These are phyloP conservation scores for Elanoides forficatus DNA, from an alignment of 2,113 vertebrate genomes.

Conservation along the genomic window DNA sequence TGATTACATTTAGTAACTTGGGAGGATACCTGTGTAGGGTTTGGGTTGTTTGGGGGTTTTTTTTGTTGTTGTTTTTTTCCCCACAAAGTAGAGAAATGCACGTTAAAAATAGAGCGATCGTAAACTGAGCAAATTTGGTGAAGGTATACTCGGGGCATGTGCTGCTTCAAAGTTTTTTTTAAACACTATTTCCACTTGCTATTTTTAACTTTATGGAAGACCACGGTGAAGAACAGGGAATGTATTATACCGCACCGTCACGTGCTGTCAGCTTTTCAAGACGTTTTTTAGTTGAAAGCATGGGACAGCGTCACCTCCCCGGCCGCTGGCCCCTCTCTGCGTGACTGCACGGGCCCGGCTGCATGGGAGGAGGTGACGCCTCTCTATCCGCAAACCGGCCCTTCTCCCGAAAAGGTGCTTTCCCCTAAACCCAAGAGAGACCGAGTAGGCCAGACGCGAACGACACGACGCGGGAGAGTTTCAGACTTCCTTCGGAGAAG, in stretches of 20 bases:
- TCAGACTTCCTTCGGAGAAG: too few species aligned
- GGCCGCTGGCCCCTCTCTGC: too few species aligned
- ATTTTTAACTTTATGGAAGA: conserved; percentile 37
- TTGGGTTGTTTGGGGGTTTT: neutral
- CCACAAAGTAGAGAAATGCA: neutral
- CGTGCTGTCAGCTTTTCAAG: neutral
- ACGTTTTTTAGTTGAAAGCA: neutral
- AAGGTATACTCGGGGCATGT: neutral
- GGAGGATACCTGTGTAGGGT: neutral
- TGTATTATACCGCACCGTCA: neutral
- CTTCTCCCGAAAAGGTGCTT: too few species aligned
- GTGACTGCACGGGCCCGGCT: too few species aligned
- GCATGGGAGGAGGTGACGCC: too few species aligned
- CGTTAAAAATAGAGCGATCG: neutral
- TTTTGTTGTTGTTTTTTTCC: neutral
- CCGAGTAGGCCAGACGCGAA: too few species aligned
- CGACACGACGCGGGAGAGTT: too few species aligned
- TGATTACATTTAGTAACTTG: neutral
- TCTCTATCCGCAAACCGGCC: too few species aligned
- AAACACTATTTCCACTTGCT: neutral
- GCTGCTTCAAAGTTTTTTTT: neutral
- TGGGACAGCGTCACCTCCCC: too few species aligned
- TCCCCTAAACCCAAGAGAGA: too few species aligned
- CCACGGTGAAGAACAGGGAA: neutral
- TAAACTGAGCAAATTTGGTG: neutral